These are phyloP conservation scores for Prietella phreatophila DNA, from an alignment of 2,113 vertebrate species.

Conservation along the genomic window DNA sequence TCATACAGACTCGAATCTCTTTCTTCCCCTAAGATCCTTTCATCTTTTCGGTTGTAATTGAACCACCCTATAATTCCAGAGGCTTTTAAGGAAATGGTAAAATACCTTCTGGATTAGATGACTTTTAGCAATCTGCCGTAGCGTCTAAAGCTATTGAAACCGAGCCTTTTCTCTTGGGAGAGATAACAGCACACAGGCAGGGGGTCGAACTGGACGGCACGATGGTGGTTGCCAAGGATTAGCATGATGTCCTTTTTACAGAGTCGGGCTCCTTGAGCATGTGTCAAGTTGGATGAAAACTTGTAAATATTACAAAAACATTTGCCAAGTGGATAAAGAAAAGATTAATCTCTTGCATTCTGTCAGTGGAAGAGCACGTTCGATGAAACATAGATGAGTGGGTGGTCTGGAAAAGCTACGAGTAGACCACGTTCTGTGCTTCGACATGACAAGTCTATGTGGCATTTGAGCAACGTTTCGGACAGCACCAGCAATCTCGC, in stretches of 20 bases:
- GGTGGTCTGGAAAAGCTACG: neutral
- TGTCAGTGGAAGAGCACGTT: neutral
- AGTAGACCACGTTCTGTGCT: neutral
- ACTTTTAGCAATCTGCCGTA: slow-evolving; percentile 23
- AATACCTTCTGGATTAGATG: slow-evolving; percentile 31
- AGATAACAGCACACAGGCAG: slow-evolving; percentile 1
- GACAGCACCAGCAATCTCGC: neutral
- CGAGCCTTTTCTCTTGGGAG: neutral
- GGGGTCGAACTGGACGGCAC: neutral
- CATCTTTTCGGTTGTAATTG: slow-evolving; percentile 27
- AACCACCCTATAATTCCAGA: slow-evolving; percentile 30
- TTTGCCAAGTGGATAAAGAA: neutral
- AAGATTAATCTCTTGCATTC: neutral
- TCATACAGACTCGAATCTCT: neutral
- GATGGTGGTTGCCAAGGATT: neutral
- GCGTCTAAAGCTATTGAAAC: slow-evolving; percentile 10
- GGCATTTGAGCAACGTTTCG: neutral
- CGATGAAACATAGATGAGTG: neutral
- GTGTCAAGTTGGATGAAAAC: neutral
- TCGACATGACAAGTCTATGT: neutral
- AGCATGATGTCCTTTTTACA: neutral
- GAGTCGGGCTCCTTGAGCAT: neutral
- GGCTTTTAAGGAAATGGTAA: slow-evolving; percentile 1
- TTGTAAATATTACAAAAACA: neutral
- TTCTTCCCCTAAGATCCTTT: neutral